phyloP scores from a whole-genome alignment of 2,797 vertebrate genomes.

The Syngnathus rostellatus region DNA sequence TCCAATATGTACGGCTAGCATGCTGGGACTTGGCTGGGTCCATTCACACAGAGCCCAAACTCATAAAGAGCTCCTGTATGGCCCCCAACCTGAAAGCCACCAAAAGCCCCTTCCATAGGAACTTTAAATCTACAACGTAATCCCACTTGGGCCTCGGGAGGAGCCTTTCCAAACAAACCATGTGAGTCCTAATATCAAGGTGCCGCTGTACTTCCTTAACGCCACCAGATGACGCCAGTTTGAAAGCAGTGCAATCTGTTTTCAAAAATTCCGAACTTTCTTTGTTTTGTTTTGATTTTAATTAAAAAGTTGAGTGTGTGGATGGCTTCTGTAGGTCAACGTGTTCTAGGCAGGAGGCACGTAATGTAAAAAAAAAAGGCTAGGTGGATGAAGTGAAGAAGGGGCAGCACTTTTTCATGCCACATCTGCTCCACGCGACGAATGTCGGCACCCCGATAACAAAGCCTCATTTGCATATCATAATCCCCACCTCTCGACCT shows the following conservation, averaged over 20 bases:
- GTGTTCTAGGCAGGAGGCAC: background rate
- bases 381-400: conserved; percentile 5
- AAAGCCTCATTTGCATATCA: conserved; percentile 62
- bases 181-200: conserved; percentile 62
- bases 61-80: conserved; percentile 69
- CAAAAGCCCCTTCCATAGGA: conserved; percentile 64
- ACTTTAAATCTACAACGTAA: conserved; percentile 73
- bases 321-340: background rate
- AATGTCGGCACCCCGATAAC: background rate
- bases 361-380: background rate
- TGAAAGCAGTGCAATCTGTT: background rate
- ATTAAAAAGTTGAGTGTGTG: background rate
- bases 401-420: conserved; percentile 57
- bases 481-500: conserved; percentile 63
- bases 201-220: background rate
- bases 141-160: conserved; percentile 70
- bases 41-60: conserved; percentile 66
- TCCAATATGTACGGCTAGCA: conserved; percentile 67
- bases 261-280: background rate
- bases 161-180: conserved; percentile 70
- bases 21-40: conserved; percentile 71
- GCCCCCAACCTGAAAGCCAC: conserved; percentile 65
- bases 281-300: background rate
- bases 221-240: too few species aligned
- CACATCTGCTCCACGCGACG: conserved; percentile 39